Conservation (phyloP, 2,888 invertebrate species). For the Zaprionus lineosus region DNA sequence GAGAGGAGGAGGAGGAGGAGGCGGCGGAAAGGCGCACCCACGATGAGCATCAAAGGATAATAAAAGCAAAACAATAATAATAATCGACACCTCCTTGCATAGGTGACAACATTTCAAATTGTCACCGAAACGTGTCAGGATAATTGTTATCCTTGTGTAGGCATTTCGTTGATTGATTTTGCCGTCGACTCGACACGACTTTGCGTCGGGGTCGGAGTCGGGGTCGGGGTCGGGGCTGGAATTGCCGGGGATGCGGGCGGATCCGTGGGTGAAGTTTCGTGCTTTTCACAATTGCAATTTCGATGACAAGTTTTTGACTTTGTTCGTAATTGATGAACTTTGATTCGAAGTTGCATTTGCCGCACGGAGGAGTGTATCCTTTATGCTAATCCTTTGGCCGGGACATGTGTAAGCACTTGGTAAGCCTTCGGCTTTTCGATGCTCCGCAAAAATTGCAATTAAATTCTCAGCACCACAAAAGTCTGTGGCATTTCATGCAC, state of each 20-base stretch:
- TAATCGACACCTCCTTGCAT: slow-evolving; percentile 57
- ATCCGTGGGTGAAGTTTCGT: too few relatives aligned
- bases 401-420: slow-evolving; percentile 39
- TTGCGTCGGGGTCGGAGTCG: too few relatives aligned
- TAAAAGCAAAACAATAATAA: slow-evolving; percentile 44
- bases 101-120: slow-evolving; percentile 69
- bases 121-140: slow-evolving; percentile 59
- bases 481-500: slow-evolving; percentile 23
- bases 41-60: slow-evolving; percentile 5
- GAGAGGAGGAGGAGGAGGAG: not conserved
- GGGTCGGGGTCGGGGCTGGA: too few relatives aligned
- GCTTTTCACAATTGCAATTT: slow-evolving; percentile 38
- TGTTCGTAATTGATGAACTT: slow-evolving; percentile 66
- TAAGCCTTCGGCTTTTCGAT: slow-evolving; percentile 15
- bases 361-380: not conserved
- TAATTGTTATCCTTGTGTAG: slow-evolving; percentile 66
- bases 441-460: slow-evolving; percentile 36
- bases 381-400: slow-evolving; percentile 18
- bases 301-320: slow-evolving; percentile 58
- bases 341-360: slow-evolving; percentile 47
- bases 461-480: slow-evolving; percentile 21
- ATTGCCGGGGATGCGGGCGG: too few relatives aligned
- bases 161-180: slow-evolving; percentile 56
- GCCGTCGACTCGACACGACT: slow-evolving; percentile 6
- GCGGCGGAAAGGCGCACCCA: too few relatives aligned